phyloP scores from a whole-genome alignment of 2,888 invertebrate species.

The Ophion slaviceki region DNA sequence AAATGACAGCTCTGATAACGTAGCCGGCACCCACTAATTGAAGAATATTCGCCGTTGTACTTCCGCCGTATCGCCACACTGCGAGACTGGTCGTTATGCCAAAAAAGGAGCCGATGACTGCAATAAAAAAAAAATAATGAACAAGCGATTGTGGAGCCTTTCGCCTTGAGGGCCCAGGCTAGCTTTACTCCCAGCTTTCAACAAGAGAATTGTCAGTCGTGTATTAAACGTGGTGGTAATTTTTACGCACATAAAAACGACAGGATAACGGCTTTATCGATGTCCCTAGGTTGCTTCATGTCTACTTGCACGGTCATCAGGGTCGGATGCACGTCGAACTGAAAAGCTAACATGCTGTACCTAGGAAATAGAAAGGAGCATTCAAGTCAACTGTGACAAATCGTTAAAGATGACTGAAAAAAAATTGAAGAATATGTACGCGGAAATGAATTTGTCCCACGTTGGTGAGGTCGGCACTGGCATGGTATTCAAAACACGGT shows the following conservation, averaged over 20 bases:
- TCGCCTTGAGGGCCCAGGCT: too few relatives aligned
- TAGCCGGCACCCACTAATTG: slow-evolving; percentile 88
- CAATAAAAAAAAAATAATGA: slow-evolving; percentile 62
- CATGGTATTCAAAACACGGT: slow-evolving; percentile 77
- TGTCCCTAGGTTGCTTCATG: slow-evolving; percentile 91
- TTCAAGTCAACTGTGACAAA: background rate
- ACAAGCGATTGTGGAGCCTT: background rate
- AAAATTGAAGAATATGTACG: slow-evolving; percentile 69
- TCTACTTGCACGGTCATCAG: slow-evolving; percentile 96
- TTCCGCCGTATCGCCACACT: slow-evolving; percentile 87
- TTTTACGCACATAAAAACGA: slow-evolving; percentile 87
- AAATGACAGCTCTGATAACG: slow-evolving; percentile 87
- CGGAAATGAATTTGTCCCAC: slow-evolving; percentile 82
- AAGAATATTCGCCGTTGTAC: slow-evolving; percentile 87
- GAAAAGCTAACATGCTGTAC: slow-evolving; percentile 83
- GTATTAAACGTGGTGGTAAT: slow-evolving; percentile 7
- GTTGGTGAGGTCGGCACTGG: slow-evolving; percentile 81
- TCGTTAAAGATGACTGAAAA: slow-evolving; percentile 21
- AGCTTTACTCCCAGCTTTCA: background rate
- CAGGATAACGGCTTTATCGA: slow-evolving; percentile 89
- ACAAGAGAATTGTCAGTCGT: background rate
- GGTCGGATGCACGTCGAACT: slow-evolving; percentile 93
- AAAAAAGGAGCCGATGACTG: slow-evolving; percentile 87
- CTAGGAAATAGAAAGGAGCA: slow-evolving; percentile 68
- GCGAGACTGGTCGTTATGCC: slow-evolving; percentile 87